phyloP scores from a whole-genome alignment of 1,140 invertebrate genomes.

The Ceratitis capitata region DNA sequence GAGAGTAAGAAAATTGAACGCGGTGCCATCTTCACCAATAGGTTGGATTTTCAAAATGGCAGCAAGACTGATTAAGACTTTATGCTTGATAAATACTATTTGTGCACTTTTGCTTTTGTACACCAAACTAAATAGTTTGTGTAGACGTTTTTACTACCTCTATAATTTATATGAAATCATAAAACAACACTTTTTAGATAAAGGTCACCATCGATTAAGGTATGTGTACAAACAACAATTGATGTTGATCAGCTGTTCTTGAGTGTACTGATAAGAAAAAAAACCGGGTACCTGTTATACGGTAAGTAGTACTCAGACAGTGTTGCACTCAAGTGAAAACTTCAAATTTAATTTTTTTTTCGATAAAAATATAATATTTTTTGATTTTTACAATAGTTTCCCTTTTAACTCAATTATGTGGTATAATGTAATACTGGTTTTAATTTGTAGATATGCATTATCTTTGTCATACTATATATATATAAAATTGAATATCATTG shows the following conservation, averaged over 20 bases:
- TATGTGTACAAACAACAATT: neutral
- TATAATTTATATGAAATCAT: neutral
- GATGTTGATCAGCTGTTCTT: neutral
- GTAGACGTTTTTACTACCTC: neutral
- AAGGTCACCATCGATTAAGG: neutral
- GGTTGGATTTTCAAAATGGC: neutral
- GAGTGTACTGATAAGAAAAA: neutral
- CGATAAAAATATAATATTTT: too few species aligned
- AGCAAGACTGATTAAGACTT: neutral
- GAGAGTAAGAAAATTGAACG: slow-evolving; percentile 72
- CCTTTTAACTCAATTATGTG: too few species aligned
- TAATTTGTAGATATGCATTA: too few species aligned
- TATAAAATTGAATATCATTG: too few species aligned
- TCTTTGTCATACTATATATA: too few species aligned
- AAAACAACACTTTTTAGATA: neutral
- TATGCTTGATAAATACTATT: neutral
- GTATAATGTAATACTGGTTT: too few species aligned
- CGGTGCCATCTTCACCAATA: neutral
- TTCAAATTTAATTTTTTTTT: too few species aligned
- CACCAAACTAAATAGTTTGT: neutral
- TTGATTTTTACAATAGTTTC: too few species aligned
- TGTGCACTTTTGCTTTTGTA: neutral
- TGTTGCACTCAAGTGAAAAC: neutral
- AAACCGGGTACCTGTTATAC: neutral
- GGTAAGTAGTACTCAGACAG: neutral